Conservation (phyloP, 2,888 invertebrate species). For the Venusia cambrica region DNA sequence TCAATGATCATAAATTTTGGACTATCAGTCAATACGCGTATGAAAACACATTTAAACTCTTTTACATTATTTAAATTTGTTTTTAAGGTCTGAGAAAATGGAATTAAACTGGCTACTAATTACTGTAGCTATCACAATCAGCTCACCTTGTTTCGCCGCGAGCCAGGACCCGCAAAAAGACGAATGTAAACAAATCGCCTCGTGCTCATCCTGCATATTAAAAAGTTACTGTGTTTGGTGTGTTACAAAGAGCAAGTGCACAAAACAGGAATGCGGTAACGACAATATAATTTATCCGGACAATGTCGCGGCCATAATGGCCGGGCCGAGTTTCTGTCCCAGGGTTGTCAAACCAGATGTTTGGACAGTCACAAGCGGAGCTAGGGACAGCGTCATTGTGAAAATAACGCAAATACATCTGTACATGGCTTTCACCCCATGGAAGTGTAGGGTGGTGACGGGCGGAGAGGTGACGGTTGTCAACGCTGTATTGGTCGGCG, state of each 20-base stretch:
- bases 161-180: slow-evolving; percentile 27
- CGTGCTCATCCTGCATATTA: slow-evolving; percentile 52
- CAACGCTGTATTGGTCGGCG: slow-evolving; percentile 46
- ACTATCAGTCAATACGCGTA: no score
- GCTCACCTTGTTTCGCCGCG: slow-evolving; percentile 16
- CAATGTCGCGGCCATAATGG: slow-evolving; percentile 50
- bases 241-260: slow-evolving; percentile 62
- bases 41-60: neutral
- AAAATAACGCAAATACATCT: slow-evolving; percentile 64
- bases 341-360: slow-evolving; percentile 46
- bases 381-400: slow-evolving; percentile 43
- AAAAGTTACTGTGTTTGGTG: slow-evolving; percentile 58
- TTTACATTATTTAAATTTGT: neutral
- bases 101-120: slow-evolving; percentile 20
- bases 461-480: slow-evolving; percentile 39
- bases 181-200: slow-evolving; percentile 38
- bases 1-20: no score
- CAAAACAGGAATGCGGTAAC: slow-evolving; percentile 58
- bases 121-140: slow-evolving; percentile 22
- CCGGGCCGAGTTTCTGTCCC: slow-evolving; percentile 60
- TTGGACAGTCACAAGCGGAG: slow-evolving; percentile 48
- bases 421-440: slow-evolving; percentile 66
- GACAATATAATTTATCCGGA: slow-evolving; percentile 62
- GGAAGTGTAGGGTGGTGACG: slow-evolving; percentile 54
- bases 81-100: slow-evolving; percentile 11